These are phyloP conservation scores for Spilogale gracilis DNA, from an alignment of 2,113 vertebrate genomes.

Conservation along the genomic window DNA sequence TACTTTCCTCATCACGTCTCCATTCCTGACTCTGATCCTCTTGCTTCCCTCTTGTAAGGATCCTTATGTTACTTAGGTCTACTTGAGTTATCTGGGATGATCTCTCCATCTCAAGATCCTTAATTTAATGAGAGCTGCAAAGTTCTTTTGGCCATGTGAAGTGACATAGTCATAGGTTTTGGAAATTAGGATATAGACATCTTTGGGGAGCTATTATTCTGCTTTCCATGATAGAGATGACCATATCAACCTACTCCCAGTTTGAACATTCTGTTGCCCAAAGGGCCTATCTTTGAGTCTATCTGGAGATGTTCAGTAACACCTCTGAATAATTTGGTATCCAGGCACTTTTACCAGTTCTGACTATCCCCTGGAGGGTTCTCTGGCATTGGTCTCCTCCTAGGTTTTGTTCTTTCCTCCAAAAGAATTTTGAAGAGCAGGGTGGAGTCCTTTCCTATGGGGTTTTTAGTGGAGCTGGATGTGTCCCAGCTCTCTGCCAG, in stretches of 20 bases:
- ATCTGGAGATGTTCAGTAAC: background rate
- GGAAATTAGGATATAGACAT: background rate
- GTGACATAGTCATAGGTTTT: background rate
- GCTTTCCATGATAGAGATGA: background rate
- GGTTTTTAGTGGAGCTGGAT: background rate
- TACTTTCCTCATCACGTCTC: background rate
- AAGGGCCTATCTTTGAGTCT: background rate
- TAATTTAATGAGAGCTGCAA: background rate
- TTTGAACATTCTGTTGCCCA: background rate
- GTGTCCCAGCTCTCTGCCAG: background rate
- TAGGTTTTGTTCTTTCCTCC: background rate
- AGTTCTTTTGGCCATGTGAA: background rate
- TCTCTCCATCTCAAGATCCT: background rate
- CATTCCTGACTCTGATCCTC: background rate
- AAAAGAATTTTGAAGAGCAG: background rate
- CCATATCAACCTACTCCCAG: background rate
- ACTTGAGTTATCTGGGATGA: background rate
- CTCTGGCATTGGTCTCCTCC: background rate
- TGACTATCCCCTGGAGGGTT: background rate
- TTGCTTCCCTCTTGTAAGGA: background rate
- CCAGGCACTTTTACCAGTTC: background rate
- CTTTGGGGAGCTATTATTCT: background rate
- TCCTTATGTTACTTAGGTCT: background rate
- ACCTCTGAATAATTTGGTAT: background rate
- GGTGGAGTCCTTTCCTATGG: background rate